Base-by-base conservation (phyloP, 2,888 invertebrate genomes). In the Arctia plantaginis region DNA sequence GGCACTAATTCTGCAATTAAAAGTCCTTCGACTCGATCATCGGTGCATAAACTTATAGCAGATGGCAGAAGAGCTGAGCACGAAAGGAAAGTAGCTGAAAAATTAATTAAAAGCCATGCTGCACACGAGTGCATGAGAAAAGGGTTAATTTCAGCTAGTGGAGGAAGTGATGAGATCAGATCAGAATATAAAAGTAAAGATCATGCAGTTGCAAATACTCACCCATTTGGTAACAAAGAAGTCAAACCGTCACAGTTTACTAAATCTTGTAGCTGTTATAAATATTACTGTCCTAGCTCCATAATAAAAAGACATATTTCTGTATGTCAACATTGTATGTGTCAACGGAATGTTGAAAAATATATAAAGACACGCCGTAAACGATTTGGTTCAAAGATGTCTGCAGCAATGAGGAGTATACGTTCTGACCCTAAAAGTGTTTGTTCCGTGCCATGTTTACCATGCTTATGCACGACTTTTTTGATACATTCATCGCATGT, bases 391-490 rank as follows among this genome's bases (percentile, higher is more conserved):
- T 35, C 18, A 23, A 69, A 33, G n/a, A n/a, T 20, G 33, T 33
- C 13, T 68, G 33, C n/a, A 35, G 51, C 69, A 35, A 69, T 69
- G 8, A 69, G n/a, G 35, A 20, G 35, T n/a, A 51, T 55, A 35
- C 51, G 18, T 55, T 55, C 35, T 69, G 23, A 55, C 27, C n/a
- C 35, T 7, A 55, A 69, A 39, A 69, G 15, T 55, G 18, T 69
- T 59, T 59, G n/a, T 69, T 69, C 69, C 10, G 55, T 35, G 10
- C 51, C 69, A 7, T 55, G 68, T 33, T n/a, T 69, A n/a, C n/a
- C 35, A n/a, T 59, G 55, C 20, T 20, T 39, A 27, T 39, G 39
- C 39, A 69, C 3, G 18, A 27, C 27, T 18, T 39, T 59, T 33
- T 47, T 67, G 47, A n/a, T 10, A 59, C 12, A 55, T 39, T 35